phyloP scores from a whole-genome alignment of 2,113 vertebrate genomes.

The Coregonus clupeaformis region DNA sequence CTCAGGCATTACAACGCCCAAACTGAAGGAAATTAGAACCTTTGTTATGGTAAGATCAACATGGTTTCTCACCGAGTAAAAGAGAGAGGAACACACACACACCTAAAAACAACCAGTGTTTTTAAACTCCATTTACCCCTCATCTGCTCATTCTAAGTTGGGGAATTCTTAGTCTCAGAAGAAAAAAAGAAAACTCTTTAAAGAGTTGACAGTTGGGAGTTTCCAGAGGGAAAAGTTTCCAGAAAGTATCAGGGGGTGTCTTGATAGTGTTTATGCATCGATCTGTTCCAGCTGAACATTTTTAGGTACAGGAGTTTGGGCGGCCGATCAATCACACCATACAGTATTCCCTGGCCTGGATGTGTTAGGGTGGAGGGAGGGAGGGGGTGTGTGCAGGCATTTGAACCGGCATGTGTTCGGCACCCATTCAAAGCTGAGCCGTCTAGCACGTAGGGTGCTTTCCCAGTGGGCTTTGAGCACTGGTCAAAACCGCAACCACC shows the following conservation, averaged over 20 bases:
- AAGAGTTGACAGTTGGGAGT: conserved; percentile 25
- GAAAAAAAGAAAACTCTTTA: conserved; percentile 7
- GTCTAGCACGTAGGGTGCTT: too few relatives aligned
- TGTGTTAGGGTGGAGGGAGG: conserved; percentile 7
- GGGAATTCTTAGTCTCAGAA: conserved; percentile 24
- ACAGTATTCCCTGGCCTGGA: conserved; percentile 34
- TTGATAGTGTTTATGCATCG: conserved; percentile 45
- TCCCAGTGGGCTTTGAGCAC: too few relatives aligned
- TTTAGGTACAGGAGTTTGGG: conserved; percentile 32
- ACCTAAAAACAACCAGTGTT: neutral
- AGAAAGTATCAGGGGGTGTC: conserved; percentile 27
- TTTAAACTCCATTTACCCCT: neutral
- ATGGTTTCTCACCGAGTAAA: too few relatives aligned
- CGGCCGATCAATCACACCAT: conserved; percentile 48
- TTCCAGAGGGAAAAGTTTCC: conserved; percentile 26
- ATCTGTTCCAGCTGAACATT: conserved; percentile 37
- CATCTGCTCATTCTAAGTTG: conserved; percentile 2
- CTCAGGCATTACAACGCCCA: too few relatives aligned
- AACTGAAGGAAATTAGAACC: too few relatives aligned
- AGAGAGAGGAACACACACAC: neutral
- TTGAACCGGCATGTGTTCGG: neutral
- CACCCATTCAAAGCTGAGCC: too few relatives aligned
- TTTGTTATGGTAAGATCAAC: too few relatives aligned
- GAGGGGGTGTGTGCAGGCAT: neutral
- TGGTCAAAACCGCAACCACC: too few relatives aligned